Percentiles rank a stretch among this genome's conserved stretches.
phyloP scores from a whole-genome alignment of 2,888 invertebrate species.

The Drosophila prolongata region DNA sequence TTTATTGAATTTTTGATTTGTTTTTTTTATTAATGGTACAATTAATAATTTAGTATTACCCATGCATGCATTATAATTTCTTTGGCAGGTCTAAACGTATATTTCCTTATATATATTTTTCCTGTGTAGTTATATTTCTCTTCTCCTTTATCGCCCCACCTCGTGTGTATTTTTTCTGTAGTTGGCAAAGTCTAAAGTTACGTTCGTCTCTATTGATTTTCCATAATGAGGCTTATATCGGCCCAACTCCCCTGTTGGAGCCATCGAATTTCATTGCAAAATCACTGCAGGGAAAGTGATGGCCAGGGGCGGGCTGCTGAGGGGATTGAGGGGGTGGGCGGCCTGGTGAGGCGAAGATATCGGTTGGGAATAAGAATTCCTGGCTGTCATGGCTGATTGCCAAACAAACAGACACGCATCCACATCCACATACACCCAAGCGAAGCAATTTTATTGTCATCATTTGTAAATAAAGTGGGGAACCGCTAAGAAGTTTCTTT shows the following conservation, averaged over 20 bases:
- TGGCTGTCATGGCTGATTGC: constrained; percentile 43
- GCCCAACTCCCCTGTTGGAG: constrained; percentile 24
- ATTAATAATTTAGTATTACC: too few relatives aligned
- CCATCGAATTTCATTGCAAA: constrained; percentile 42
- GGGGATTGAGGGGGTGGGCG: background rate
- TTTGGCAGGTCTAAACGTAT: too few relatives aligned
- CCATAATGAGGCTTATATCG: constrained; percentile 52
- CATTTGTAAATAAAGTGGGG: constrained; percentile 45
- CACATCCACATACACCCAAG: constrained; percentile 7
- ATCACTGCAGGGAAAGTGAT: constrained; percentile 35
- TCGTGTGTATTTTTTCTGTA: constrained; percentile 27
- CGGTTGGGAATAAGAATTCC: constrained; percentile 25
- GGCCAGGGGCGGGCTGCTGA: constrained; percentile 2
- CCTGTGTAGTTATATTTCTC: background rate
- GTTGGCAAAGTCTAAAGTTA: constrained; percentile 58
- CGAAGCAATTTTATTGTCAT: constrained; percentile 43
- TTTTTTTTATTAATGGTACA: too few relatives aligned
- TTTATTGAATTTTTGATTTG: too few relatives aligned
- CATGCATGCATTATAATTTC: too few relatives aligned
- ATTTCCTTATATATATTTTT: background rate
- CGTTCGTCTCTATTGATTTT: constrained; percentile 49
- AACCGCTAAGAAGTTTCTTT: constrained; percentile 7
- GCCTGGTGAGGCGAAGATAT: constrained; percentile 18
- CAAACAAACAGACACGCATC: constrained; percentile 30
- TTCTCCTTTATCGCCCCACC: background rate